phyloP scores from a whole-genome alignment of 2,113 vertebrate species.

The Scartelaos histophorus region DNA sequence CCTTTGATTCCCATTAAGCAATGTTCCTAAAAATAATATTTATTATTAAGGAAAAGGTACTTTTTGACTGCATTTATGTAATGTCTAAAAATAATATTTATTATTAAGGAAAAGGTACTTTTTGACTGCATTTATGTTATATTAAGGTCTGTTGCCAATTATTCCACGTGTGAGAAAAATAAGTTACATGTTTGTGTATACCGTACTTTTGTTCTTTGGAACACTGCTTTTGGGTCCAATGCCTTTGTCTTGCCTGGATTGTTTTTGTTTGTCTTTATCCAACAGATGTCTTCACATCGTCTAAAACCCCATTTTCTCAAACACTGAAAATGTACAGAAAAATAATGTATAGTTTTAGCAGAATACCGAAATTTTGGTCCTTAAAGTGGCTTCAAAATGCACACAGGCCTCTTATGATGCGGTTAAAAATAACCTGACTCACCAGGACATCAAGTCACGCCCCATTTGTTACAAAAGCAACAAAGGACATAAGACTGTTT shows the following conservation, averaged over 20 bases:
- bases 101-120: not conserved
- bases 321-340: constrained; percentile 62
- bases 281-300: constrained; percentile 97
- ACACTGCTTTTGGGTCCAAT: constrained; percentile 95
- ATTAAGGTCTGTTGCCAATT: not conserved
- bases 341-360: not conserved
- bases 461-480: not conserved
- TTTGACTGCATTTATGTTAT: not conserved
- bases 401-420: not conserved
- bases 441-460: not conserved
- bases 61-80: not conserved
- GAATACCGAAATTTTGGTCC: not conserved
- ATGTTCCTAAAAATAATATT: constrained; percentile 82
- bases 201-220: constrained; percentile 95
- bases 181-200: not conserved
- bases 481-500: not conserved
- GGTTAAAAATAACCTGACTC: not conserved
- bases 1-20: constrained; percentile 99
- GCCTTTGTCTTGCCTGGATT: constrained; percentile 98
- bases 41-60: not conserved
- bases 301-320: constrained; percentile 98
- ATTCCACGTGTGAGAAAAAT: not conserved
- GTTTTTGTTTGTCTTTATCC: constrained; percentile 99
- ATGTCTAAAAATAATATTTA: too few relatives aligned
- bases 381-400: too few relatives aligned